These are phyloP conservation scores for Podocnemis expansa DNA, from an alignment of 2,113 vertebrate species.

Conservation along the genomic window DNA sequence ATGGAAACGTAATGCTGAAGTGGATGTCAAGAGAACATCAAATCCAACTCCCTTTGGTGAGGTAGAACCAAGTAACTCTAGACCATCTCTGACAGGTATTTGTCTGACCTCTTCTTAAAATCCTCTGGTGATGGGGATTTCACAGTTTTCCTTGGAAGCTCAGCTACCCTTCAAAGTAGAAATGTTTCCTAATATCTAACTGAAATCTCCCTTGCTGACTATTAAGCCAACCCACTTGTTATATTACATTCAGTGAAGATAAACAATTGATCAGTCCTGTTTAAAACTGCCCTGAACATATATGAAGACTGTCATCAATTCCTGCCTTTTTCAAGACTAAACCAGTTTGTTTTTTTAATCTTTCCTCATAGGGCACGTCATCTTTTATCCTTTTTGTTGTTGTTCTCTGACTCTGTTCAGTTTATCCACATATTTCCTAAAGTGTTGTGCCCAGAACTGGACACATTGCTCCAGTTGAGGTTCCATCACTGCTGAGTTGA, in stretches of 20 bases:
- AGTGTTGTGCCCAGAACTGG: neutral
- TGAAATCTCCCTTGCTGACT: too few species aligned
- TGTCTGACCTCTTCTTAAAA: too few species aligned
- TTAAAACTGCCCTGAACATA: neutral
- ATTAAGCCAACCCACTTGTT: neutral
- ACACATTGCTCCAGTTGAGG: neutral
- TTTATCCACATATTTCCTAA: neutral
- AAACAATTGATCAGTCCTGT: neutral
- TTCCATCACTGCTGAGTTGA: neutral
- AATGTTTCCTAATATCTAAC: too few species aligned
- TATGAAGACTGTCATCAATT: neutral
- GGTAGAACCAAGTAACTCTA: too few species aligned
- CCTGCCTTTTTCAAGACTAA: neutral
- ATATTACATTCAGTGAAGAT: neutral
- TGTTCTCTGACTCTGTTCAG: neutral
- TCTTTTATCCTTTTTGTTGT: neutral
- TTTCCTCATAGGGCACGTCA: neutral
- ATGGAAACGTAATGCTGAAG: too few species aligned
- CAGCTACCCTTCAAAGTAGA: too few species aligned
- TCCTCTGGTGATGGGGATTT: too few species aligned
- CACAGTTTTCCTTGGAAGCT: too few species aligned
- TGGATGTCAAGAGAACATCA: too few species aligned
- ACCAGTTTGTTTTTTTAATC: neutral
- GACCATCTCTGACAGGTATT: too few species aligned
- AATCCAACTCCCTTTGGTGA: too few species aligned